Conservation (phyloP, 1,140 invertebrate genomes). For the Drosophila micromelanica region DNA sequence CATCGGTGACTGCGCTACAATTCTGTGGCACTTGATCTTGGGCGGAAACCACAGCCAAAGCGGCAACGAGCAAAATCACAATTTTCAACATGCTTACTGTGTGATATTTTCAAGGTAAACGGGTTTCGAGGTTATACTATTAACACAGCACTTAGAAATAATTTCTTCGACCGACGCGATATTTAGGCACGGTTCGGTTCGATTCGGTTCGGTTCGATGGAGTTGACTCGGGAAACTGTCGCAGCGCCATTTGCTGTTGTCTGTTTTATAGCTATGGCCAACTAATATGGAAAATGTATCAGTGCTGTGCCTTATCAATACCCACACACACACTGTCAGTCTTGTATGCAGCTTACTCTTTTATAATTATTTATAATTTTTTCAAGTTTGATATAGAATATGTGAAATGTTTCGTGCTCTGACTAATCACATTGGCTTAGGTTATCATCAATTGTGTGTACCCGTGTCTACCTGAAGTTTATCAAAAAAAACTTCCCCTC, state of each 20-base stretch:
- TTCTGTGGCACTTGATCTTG: conserved; percentile 6
- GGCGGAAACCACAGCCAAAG: conserved; percentile 43
- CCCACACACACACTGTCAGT: neutral
- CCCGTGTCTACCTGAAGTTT: neutral
- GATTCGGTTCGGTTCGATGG: conserved; percentile 9
- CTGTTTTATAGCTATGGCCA: conserved; percentile 41
- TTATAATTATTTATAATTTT: conserved; percentile 24
- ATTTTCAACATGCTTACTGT: conserved; percentile 61
- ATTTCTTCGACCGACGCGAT: conserved; percentile 12
- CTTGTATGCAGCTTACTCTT: conserved; percentile 41
- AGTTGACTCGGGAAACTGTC: conserved; percentile 33
- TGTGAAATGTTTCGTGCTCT: neutral
- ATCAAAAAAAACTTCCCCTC: conserved; percentile 21
- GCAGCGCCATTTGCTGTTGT: conserved; percentile 16
- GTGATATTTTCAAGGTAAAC: neutral
- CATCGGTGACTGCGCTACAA: neutral
- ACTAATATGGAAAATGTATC: conserved; percentile 21
- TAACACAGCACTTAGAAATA: conserved; percentile 14
- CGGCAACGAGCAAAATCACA: conserved; percentile 51
- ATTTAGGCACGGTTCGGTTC: conserved; percentile 5
- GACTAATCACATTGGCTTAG: conserved; percentile 34
- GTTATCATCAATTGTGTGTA: conserved; percentile 1
- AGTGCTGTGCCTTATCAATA: conserved; percentile 19
- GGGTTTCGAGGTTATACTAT: neutral
- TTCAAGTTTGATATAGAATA: neutral